Base-by-base conservation (phyloP, 2,888 invertebrate genomes). In the Seira musarum region DNA sequence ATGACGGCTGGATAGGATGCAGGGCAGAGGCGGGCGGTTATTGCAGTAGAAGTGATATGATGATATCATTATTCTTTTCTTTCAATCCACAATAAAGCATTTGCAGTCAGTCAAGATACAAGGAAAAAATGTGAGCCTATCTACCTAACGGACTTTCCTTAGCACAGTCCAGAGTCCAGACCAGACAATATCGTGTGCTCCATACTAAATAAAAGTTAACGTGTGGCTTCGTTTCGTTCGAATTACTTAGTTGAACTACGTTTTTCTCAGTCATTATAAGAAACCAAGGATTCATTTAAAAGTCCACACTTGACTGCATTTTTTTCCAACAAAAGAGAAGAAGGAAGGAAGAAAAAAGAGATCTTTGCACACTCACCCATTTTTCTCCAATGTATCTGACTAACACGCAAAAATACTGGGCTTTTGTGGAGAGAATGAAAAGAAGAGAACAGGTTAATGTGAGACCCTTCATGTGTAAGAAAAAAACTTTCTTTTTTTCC, bases 241-340 rank as follows among this genome's bases (percentile, higher is more conserved):
- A n/a, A 30, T 30, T 30, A 30, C 30, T 8, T 30, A 53, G 53
- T 53, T 8, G 13, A 40, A 13, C n/a, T 53, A 53, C 15, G 53
- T 53, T 13, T 53, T 53, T 13, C 49, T 2, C 15, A 49, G 66
- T 74, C 66, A 74, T 74, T 66, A 66, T 66, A 30, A 57, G 65
- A 66, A 74, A 71, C 71, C 46, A 40, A 71, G 63, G 15, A 65
- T 68, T 68, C 63, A 75, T 68, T 75, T 75, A 68, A 25, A 15
- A 61, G 46, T 19, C 22, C 35, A 66, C 67, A 35, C 60, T 60
- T 67, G 66, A 66, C 67, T 49, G 46, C 22, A 24, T 22, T 35
- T 69, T 69, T 67, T 46, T 22, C 13, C 24, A 10, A 10, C 13
- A 13, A 30, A n/a, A 40, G 40, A 40, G 13, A 53, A 30, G 3